Base-by-base conservation (phyloP, 92 coral and sea anemone genomes). In the Parazoanthus swiftii region DNA sequence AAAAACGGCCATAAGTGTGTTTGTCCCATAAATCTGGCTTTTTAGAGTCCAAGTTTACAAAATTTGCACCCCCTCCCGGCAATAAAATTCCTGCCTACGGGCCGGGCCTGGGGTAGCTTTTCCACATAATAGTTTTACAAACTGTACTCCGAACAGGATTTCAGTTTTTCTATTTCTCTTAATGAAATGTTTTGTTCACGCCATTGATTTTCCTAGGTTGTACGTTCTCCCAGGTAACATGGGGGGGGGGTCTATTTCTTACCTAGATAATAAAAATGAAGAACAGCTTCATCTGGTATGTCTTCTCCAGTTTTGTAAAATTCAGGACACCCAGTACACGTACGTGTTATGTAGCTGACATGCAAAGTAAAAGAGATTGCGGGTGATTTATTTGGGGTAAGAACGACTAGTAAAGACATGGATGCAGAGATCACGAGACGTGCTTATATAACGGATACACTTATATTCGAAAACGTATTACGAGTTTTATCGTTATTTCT, bases 251-350 rank as follows among this genome's bases (percentile, higher is more conserved):
- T 39, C 5, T n/a, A 26, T 68, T 44, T 16, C 91, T 79, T 86
- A 95, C 98, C 93, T 85, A 95, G 81, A 50, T 95, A 95, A 37
- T 86, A 91, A 82, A 93, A 93, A 80, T 95, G 98, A 77, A 93
- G 88, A 42, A 93, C 85, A 14, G 95, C 98, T 79, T 95, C 98
- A 33, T 66, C 89, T n/a, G 95, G 98, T 71, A 95, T 93, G 86
- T 95, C 98, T 76, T 95, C 86, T 8, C 98, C 98, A 72, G 88
- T 91, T 16, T 73, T 15, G 88, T 88, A 89, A 88, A 95, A 93
- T 77, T 91, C 95, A 59, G 87, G 59, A 77, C 98, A 95, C 76
- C 98, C 98, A 10, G 25, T 88, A 66, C 98, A 95, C 51, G 88
- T 91, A 56, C 89, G 90, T 35, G 95, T 85, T 59, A 89, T 56